Conservation (phyloP, 2,888 invertebrate species). For the Plemyria rubiginata region DNA sequence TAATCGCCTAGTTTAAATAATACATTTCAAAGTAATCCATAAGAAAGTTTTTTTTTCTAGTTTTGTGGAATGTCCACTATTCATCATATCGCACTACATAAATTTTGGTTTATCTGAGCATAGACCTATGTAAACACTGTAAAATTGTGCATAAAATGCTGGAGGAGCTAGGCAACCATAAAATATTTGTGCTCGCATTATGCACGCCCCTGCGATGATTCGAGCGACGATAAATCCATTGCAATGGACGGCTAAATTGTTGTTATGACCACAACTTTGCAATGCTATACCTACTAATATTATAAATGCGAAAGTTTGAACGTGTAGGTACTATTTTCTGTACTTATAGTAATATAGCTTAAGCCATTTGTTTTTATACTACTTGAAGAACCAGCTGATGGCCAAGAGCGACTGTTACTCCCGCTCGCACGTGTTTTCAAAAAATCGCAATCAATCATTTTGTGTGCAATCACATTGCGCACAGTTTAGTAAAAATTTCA, state of each 20-base stretch:
- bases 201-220: slow-evolving; percentile 82
- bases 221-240: slow-evolving; percentile 78
- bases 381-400: no score
- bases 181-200: slow-evolving; percentile 77
- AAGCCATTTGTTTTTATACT: not conserved
- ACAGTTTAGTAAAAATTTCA: no score
- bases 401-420: no score
- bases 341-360: not conserved
- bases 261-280: slow-evolving; percentile 76
- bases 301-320: slow-evolving; percentile 17
- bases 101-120: slow-evolving; percentile 26
- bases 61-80: not conserved
- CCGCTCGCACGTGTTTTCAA: no score
- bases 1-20: no score
- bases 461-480: no score
- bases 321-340: not conserved
- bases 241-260: slow-evolving; percentile 82
- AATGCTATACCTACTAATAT: slow-evolving; percentile 60
- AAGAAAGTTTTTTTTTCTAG: no score
- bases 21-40: no score
- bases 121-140: slow-evolving; percentile 49
- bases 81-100: not conserved
- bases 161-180: slow-evolving; percentile 67
- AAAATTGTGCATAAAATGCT: slow-evolving; percentile 62
- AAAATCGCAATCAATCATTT: no score